Conservation (phyloP, 37 sponge, comb jelly and placozoan genomes). For the Eunapius fragilis region DNA sequence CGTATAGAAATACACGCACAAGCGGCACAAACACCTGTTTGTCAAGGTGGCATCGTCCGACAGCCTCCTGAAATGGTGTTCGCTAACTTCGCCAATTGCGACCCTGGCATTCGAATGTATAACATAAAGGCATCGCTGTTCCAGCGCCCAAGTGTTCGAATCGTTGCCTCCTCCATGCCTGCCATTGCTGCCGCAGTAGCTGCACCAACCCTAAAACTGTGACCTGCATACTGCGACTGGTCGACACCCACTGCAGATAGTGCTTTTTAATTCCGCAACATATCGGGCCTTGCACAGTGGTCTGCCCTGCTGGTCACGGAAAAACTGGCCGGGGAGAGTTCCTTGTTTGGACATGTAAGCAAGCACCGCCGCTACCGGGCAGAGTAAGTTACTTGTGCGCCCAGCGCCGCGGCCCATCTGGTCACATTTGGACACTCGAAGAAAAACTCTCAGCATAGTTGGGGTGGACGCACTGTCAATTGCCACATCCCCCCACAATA, state of each 20-base stretch:
- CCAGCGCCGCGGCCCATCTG: conserved; percentile 13
- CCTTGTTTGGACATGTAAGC: neutral
- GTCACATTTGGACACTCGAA: conserved; percentile 8
- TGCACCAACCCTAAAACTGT: conserved; percentile 27
- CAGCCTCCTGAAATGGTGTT: neutral
- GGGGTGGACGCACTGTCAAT: neutral
- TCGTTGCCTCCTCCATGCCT: conserved; percentile 12
- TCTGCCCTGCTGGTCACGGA: neutral
- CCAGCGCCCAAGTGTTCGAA: conserved; percentile 26
- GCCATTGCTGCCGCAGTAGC: conserved; percentile 19
- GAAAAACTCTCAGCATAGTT: neutral
- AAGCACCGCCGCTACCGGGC: neutral
- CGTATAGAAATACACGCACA: too few species aligned
- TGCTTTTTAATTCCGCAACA: neutral
- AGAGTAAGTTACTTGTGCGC: neutral
- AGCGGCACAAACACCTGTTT: too few species aligned
- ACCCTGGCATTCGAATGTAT: conserved; percentile 13
- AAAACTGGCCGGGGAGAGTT: neutral
- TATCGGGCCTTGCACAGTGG: conserved; percentile 10
- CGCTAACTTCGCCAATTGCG: neutral
- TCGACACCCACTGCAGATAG: neutral
- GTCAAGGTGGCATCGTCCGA: neutral
- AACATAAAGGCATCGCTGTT: conserved; percentile 7
- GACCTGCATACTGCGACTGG: conserved; percentile 13
- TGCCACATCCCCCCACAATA: conserved; percentile 4